Percentiles rank a stretch among this genome's conserved stretches.
Evolutionary conservation across 2,888 invertebrate species (phyloP).

Genomic region (Spodoptera picta): DNA sequence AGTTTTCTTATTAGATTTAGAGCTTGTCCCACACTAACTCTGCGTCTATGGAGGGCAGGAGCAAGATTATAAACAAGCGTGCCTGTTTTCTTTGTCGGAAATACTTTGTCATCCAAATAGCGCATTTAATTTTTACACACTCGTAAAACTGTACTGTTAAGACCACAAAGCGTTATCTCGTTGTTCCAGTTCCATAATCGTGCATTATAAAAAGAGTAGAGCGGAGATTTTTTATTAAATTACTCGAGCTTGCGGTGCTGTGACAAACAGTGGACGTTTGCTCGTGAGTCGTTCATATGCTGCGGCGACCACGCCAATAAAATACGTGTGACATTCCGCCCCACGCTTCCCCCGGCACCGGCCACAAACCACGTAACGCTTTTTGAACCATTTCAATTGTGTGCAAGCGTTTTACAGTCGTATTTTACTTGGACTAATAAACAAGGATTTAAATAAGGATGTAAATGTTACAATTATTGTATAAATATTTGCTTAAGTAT

Average conservation of each 20-base stretch:
- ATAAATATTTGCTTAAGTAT: no score
- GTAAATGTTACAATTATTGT: constrained; percentile 12
- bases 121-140: constrained; percentile 18
- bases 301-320: constrained; percentile 62
- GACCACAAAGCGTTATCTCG: constrained; percentile 34
- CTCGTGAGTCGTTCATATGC: constrained; percentile 66
- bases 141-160: constrained; percentile 38
- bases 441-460: constrained; percentile 20
- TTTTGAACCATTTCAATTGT: constrained; percentile 55
- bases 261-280: constrained; percentile 72
- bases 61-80: constrained; percentile 40
- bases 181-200: constrained; percentile 48
- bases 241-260: constrained; percentile 64
- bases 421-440: constrained; percentile 46
- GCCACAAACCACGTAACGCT: constrained; percentile 49
- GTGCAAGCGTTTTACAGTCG: constrained; percentile 38
- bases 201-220: constrained; percentile 57
- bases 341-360: constrained; percentile 36
- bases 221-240: constrained; percentile 75
- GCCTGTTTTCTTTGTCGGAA: constrained; percentile 36
- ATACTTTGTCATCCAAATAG: constrained; percentile 20
- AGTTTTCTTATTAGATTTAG: constrained; percentile 46
- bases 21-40: constrained; percentile 18
- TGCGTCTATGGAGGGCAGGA: not conserved
- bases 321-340: constrained; percentile 62